phyloP scores from a whole-genome alignment of 1,140 invertebrate genomes.

The Drosophila grimshawi region DNA sequence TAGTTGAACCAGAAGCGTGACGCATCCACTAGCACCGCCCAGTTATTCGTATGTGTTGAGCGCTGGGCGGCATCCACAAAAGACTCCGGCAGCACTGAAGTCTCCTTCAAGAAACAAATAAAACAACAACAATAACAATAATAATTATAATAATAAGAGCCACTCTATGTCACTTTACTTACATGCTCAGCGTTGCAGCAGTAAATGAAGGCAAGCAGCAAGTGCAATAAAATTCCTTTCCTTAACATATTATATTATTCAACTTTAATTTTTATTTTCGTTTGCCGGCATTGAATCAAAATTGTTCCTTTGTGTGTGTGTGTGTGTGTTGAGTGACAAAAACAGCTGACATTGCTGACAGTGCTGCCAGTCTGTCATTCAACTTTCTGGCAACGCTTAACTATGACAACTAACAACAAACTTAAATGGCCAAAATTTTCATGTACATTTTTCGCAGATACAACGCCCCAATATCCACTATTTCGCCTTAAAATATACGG shows the following conservation, averaged over 20 bases:
- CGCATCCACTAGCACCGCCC: conserved; percentile 99
- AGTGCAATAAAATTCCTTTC: conserved; percentile 1
- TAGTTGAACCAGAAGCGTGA: conserved; percentile 99
- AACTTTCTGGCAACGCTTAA: conserved; percentile 35
- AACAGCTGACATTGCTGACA: conserved; percentile 18
- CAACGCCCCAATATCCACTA: neutral
- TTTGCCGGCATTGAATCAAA: conserved; percentile 19
- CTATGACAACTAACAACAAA: conserved; percentile 15
- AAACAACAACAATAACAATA: conserved; percentile 9
- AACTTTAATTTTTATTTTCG: conserved; percentile 17
- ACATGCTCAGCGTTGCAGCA: conserved; percentile 16
- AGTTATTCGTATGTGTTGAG: conserved; percentile 97
- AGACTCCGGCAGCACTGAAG: conserved; percentile 60
- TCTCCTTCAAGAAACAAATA: conserved; percentile 27
- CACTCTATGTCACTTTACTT: neutral
- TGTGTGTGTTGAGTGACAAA: neutral
- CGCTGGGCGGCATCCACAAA: conserved; percentile 74
- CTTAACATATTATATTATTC: conserved; percentile 23
- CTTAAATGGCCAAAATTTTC: conserved; percentile 18
- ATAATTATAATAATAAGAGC: neutral
- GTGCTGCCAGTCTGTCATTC: conserved; percentile 26
- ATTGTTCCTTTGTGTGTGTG: conserved; percentile 19
- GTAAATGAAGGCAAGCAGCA: conserved; percentile 5
- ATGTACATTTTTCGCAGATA: conserved; percentile 34
- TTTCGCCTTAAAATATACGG: conserved; percentile 60